These are phyloP conservation scores for Theristicus caerulescens DNA, from an alignment of 2,113 vertebrate genomes.

Conservation along the genomic window DNA sequence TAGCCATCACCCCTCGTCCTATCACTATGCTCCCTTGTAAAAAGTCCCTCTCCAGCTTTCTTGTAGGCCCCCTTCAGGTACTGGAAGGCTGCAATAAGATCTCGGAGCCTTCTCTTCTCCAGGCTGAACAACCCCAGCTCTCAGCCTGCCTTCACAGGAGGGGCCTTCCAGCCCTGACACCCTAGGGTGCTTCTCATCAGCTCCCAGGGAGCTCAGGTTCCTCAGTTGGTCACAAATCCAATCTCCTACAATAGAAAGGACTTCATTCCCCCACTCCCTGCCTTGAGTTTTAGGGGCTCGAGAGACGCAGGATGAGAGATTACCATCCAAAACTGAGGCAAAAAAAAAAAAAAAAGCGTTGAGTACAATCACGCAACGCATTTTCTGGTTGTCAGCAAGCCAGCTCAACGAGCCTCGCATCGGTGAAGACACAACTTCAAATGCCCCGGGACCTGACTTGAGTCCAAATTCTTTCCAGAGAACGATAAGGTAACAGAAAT, in stretches of 20 bases:
- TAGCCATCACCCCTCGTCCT: rapidly evolving
- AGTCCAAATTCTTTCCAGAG: constrained; percentile 5
- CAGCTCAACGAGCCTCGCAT: not conserved
- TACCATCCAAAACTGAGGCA: not conserved
- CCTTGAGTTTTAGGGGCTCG: not conserved
- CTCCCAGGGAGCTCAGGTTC: not conserved
- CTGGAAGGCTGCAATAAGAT: rapidly evolving
- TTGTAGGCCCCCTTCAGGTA: rapidly evolving
- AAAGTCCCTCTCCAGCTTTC: not conserved
- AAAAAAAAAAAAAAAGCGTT: not conserved
- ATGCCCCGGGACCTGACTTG: not conserved
- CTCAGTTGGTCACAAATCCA: not conserved
- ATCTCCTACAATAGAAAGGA: not conserved
- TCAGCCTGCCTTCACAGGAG: not conserved
- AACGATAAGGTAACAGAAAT: not conserved
- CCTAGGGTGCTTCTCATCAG: not conserved
- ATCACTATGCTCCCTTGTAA: not conserved
- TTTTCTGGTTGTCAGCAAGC: not conserved
- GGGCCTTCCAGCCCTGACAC: not conserved
- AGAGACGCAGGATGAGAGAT: not conserved
- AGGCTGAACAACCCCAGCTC: not conserved
- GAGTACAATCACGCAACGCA: not conserved
- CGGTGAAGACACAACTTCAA: not conserved
- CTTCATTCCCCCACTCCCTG: not conserved
- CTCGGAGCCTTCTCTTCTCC: not conserved